Evolutionary conservation across 1,140 invertebrate species (phyloP).

Genomic region (Brachionus asplanchnoidis): DNA sequence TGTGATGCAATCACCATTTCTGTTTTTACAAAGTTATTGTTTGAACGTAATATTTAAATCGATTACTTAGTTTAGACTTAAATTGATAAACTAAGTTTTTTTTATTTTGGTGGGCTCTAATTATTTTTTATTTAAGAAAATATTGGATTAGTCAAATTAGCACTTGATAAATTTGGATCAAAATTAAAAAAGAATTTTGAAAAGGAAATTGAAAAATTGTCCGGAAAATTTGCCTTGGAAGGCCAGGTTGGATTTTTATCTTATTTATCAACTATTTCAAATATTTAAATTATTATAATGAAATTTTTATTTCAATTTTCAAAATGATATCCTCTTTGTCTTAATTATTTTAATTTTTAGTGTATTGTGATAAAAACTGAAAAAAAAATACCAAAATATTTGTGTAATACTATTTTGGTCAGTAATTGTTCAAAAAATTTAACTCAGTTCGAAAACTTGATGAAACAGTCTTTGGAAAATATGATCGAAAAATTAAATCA

Average conservation of each 20-base stretch:
- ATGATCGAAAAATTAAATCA: neutral
- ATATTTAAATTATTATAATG: neutral
- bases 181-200: neutral
- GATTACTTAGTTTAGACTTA: neutral
- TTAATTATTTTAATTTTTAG: neutral
- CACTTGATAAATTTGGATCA: neutral
- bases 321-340: no score
- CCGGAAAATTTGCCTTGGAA: neutral
- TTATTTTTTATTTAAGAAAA: neutral
- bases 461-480: neutral
- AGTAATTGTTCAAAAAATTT: neutral
- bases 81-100: neutral
- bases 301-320: no score
- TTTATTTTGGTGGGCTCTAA: no score
- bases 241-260: neutral
- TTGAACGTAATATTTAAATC: neutral
- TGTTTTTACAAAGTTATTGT: neutral
- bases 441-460: neutral
- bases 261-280: neutral
- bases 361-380: neutral
- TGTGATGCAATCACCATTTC: neutral
- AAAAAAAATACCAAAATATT: neutral
- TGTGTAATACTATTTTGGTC: neutral
- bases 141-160: neutral
- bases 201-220: neutral